phyloP scores from a whole-genome alignment of 2,113 vertebrate species.

The Anser brachyrhynchus region DNA sequence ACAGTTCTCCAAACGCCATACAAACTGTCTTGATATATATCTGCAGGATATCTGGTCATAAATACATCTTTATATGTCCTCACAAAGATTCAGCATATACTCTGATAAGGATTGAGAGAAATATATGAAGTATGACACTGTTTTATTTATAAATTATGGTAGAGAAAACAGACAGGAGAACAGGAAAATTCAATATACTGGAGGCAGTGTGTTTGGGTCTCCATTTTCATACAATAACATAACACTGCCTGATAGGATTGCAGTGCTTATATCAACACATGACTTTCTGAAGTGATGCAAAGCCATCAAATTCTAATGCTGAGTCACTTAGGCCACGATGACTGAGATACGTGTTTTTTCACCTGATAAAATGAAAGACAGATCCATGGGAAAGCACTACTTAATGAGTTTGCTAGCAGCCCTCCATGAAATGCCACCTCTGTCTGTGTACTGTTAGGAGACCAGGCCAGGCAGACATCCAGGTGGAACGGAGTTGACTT shows the following conservation, averaged over 20 bases:
- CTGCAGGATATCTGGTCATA: not conserved
- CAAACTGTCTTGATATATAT: not conserved
- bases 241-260: not conserved
- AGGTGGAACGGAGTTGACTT: not conserved
- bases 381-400: not conserved
- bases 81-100: not conserved
- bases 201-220: not conserved
- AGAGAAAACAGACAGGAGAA: not conserved
- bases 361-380: not conserved
- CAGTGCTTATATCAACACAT: not conserved
- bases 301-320: not conserved
- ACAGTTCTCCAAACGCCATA: not conserved
- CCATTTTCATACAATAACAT: not conserved
- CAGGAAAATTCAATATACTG: not conserved
- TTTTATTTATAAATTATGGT: not conserved
- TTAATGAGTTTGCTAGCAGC: not conserved
- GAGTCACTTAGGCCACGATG: not conserved
- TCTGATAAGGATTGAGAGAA: not conserved
- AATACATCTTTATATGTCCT: not conserved
- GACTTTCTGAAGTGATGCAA: not conserved
- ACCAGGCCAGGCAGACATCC: not conserved
- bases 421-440: not conserved
- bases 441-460: not conserved
- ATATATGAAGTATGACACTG: not conserved
- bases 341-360: not conserved